Conservation (phyloP, 1,140 invertebrate genomes). For the Panulirus ornatus region DNA sequence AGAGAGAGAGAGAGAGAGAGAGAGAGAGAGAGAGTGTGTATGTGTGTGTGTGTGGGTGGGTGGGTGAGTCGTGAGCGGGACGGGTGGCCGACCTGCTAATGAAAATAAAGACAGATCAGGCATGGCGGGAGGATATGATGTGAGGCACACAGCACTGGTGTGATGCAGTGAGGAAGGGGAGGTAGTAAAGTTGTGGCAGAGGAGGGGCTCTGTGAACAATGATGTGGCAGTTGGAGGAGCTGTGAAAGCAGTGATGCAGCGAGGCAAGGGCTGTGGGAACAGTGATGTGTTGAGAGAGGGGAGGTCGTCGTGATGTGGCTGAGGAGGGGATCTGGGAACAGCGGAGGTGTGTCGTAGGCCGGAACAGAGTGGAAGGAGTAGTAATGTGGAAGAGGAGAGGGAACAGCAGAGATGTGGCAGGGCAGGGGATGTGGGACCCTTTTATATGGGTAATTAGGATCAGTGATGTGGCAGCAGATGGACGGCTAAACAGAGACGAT, state of each 20-base stretch:
- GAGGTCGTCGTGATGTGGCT: not conserved
- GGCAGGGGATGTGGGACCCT: too few relatives aligned
- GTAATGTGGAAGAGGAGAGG: too few relatives aligned
- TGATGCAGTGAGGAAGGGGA: not conserved
- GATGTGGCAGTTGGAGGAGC: not conserved
- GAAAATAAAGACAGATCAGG: not conserved
- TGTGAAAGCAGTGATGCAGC: not conserved
- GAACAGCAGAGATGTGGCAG: too few relatives aligned
- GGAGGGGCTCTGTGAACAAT: too few relatives aligned
- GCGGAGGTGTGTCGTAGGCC: too few relatives aligned
- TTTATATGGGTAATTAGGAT: too few relatives aligned
- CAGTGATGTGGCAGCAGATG: too few relatives aligned
- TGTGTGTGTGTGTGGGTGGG: not conserved
- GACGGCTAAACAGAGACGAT: too few relatives aligned
- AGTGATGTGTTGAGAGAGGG: not conserved
- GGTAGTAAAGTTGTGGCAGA: not conserved
- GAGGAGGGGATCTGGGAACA: not conserved
- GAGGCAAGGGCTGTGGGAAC: too few relatives aligned
- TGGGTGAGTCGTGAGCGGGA: too few relatives aligned
- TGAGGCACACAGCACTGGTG: not conserved
- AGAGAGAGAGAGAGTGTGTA: not conserved
- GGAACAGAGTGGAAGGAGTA: too few relatives aligned
- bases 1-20: not conserved
- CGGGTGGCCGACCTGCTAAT: not conserved
- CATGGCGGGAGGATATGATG: not conserved